A percentile compares a stretch with the other conserved stretches of the same genome.
Conservation (phyloP, 2,113 vertebrate species). For the Gila orcuttii region DNA sequence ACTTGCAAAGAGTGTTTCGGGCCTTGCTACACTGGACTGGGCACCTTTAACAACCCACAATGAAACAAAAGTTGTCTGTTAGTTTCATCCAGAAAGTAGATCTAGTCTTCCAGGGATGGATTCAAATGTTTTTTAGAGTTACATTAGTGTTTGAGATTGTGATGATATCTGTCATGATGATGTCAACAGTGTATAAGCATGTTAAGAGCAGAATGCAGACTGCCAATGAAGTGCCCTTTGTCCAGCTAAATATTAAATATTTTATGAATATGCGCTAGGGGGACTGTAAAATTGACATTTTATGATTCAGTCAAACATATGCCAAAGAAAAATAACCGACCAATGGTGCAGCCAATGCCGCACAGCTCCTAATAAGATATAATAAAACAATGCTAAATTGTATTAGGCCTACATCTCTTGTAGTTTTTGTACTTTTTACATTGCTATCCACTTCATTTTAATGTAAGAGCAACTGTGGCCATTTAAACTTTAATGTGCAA, state of each 20-base stretch:
- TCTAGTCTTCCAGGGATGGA: background rate
- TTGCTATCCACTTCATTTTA: background rate
- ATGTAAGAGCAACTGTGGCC: background rate
- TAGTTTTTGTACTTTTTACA: background rate
- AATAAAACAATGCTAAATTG: background rate
- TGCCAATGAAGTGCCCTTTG: slow-evolving; percentile 1
- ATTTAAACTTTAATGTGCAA: background rate
- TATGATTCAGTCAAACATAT: slow-evolving; percentile 1
- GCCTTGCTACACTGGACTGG: background rate
- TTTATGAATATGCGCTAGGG: background rate
- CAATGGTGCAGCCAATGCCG: slow-evolving; percentile 50
- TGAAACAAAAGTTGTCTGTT: background rate
- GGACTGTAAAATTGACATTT: background rate
- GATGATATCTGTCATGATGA: background rate
- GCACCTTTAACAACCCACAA: background rate
- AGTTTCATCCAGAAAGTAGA: background rate
- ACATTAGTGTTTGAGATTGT: background rate
- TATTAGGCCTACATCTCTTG: background rate
- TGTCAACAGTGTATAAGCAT: background rate
- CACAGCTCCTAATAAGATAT: no score
- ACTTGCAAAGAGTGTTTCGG: background rate
- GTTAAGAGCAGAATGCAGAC: background rate
- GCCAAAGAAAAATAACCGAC: background rate
- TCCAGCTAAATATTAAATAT: background rate
- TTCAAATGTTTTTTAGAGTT: background rate